Base-by-base conservation (phyloP, 2,888 invertebrate species). In the Tetrapedia diversipes region DNA sequence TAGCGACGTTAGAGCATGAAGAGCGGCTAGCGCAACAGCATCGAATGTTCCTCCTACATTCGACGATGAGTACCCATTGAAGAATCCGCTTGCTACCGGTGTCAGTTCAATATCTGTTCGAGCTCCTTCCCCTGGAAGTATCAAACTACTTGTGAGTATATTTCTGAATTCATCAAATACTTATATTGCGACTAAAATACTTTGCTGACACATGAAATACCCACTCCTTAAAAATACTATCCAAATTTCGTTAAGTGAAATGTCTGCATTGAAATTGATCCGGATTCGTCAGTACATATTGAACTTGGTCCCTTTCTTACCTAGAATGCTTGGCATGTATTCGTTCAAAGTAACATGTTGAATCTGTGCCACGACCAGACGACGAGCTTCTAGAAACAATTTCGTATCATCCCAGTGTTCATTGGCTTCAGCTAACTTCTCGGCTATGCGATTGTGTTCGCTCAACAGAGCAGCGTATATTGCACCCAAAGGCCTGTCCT, bases 271-370 rank as follows among this genome's bases (percentile, higher is more conserved):
- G n/a, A n/a, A n/a, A n/a, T n/a, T n/a, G n/a, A n/a, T n/a, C n/a
- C n/a, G n/a, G n/a, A n/a, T n/a, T n/a, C n/a, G n/a, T n/a, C n/a
- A n/a, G n/a, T n/a, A n/a, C n/a, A n/a, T n/a, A n/a, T n/a, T n/a
- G n/a, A n/a, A n/a, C n/a, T n/a, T n/a, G n/a, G n/a, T n/a, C n/a
- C n/a, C n/a, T n/a, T n/a, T n/a, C n/a, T n/a, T n/a, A n/a, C n/a
- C n/a, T 54, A 97, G 91, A 14, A 97, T 93, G 65, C 95, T 95
- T 0, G 97, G 96, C 70, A 97, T 92, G 91, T 96, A 97, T 90
- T 97, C 97, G 86, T 95, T 96, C 90, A 95, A 95, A 0, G 97
- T 97, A 68, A 97, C 95, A 86, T 97, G 97, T 82, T 97, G 97
- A 47, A 97, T 94, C 89, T 96, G 94, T 0, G 97, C 96, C 0